These are phyloP conservation scores for Lithodes maja DNA, from an alignment of 2,888 invertebrate genomes.

Conservation along the genomic window DNA sequence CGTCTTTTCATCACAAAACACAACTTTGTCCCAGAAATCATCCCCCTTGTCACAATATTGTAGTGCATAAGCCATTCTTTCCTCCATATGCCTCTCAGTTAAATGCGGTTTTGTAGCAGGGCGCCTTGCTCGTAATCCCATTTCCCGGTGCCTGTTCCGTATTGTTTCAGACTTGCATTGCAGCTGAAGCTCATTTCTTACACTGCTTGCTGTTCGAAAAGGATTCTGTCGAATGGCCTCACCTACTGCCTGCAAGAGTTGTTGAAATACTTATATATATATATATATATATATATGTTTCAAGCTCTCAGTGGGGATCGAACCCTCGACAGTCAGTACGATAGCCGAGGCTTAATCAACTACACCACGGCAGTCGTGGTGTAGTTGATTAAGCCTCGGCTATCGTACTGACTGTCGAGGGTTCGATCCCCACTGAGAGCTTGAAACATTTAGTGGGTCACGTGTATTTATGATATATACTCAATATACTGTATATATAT, in stretches of 20 bases:
- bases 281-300: neutral
- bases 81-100: slow-evolving; percentile 1
- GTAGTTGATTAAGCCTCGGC: too few species aligned
- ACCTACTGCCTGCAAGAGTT: neutral
- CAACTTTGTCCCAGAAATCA: neutral
- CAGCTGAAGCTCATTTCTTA: neutral
- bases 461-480: too few species aligned
- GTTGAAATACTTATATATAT: neutral
- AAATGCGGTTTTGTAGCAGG: neutral
- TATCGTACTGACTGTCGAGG: too few species aligned
- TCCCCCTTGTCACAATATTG: neutral
- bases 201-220: neutral
- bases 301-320: too few species aligned
- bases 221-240: neutral
- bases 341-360: too few species aligned
- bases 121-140: neutral
- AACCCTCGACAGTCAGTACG: too few species aligned
- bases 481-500: neutral
- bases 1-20: neutral
- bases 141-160: neutral
- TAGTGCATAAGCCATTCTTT: neutral
- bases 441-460: too few species aligned
- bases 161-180: neutral
- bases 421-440: too few species aligned
- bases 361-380: too few species aligned